Percentiles rank a stretch among this genome's conserved stretches.
phyloP scores from a whole-genome alignment of 2,888 invertebrate species.

The Eupelmus urozonus region DNA sequence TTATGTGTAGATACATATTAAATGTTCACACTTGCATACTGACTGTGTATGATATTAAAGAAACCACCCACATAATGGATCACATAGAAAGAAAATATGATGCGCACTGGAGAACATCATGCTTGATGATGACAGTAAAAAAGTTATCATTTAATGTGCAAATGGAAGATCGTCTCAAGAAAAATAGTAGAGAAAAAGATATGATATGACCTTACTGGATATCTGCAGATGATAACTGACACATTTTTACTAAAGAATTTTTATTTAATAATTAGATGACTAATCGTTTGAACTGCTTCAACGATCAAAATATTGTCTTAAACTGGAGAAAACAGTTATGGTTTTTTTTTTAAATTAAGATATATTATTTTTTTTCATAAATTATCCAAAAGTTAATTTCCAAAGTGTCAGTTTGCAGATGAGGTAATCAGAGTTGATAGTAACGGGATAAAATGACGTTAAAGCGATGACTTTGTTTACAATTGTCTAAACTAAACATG shows the following conservation, averaged over 20 bases:
- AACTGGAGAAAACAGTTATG: too few species aligned
- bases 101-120: slow-evolving; percentile 46
- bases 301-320: neutral
- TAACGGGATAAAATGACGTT: slow-evolving; percentile 10
- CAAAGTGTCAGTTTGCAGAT: slow-evolving; percentile 10
- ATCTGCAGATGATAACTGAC: slow-evolving; percentile 33
- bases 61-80: slow-evolving; percentile 29
- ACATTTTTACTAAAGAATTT: slow-evolving; percentile 17
- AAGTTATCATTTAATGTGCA: slow-evolving; percentile 50
- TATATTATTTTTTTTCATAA: neutral
- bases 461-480: slow-evolving; percentile 30
- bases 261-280: neutral
- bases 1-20: slow-evolving; percentile 19
- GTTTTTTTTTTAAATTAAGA: neutral
- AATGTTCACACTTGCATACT: neutral
- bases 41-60: slow-evolving; percentile 3
- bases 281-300: neutral
- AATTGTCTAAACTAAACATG: slow-evolving; percentile 35
- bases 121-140: slow-evolving; percentile 48
- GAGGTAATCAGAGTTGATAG: slow-evolving; percentile 1
- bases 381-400: too few species aligned
- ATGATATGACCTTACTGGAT: slow-evolving; percentile 32
- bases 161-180: slow-evolving; percentile 21
- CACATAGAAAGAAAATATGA: slow-evolving; percentile 18
- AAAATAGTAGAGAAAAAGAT: slow-evolving; percentile 27